Base-by-base conservation (phyloP, 2,113 vertebrate genomes). In the Hippocampus abdominalis region DNA sequence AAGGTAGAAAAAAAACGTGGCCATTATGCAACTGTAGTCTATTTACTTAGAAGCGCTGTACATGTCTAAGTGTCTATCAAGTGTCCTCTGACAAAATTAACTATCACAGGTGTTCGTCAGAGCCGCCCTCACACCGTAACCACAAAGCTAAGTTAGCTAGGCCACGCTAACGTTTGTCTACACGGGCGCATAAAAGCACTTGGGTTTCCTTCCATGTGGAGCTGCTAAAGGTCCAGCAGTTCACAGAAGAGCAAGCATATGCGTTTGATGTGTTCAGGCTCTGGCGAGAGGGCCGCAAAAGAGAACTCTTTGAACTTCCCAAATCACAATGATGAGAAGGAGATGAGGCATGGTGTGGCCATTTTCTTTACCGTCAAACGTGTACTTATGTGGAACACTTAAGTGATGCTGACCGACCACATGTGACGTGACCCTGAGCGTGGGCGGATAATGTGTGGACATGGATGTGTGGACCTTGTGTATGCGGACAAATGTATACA, bases 271-370 rank as follows among this genome's bases (percentile, higher is more conserved):
- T 39, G 46, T 51, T 16, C 20, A 20, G 11, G 27, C 63, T 76
- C 72, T 68, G 71, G 68, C 67, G 18, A 73, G 66, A 70, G 70
- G 32, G 63, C 79, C 65, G 15, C 83, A 84, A 64, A 59, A 73
- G 25, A 18, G 32, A 60, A 60, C 25, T 23, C 76, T 84, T 81
- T 83, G 60, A 81, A 79, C 68, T 68, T 66, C 64, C 62, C 71
- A 60, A 66, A 72, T 86, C 68, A 70, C 81, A 80, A 68, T 75
- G 64, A 87, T 71, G 69, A 69, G 71, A 79, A 64, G 73, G 68
- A 72, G 72, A 87, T 71, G 79, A 68, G 57, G 66, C 65, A 69
- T 64, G 21, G 27, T 40, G 59, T 61, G 70, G 64, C 73, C 57
- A 65, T 72, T 79, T 78, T 51, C 63, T 79, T 77, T 69, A 75